Evolutionary conservation across 2,113 vertebrate genomes (phyloP).

Genomic region (Oceanodroma tethys): DNA sequence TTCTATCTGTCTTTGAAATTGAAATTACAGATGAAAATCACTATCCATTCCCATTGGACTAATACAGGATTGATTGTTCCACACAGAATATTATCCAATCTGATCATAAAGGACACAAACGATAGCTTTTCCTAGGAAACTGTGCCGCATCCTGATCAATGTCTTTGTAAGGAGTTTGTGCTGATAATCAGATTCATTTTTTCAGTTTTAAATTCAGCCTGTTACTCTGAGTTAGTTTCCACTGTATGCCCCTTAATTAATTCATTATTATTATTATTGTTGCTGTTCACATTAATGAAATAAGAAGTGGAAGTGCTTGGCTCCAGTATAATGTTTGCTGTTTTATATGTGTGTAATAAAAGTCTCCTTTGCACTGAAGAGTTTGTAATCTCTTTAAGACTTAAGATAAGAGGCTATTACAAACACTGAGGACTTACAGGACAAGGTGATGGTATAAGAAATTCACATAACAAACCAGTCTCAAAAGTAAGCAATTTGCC

Average conservation of each 20-base stretch:
- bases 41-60: background rate
- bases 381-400: background rate
- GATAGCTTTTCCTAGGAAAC: background rate
- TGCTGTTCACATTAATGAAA: background rate
- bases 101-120: background rate
- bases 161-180: background rate
- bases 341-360: background rate
- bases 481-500: background rate
- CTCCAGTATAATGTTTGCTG: background rate
- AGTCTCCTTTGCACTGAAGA: background rate
- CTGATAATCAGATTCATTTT: background rate
- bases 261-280: slow-evolving; percentile 10
- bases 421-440: background rate
- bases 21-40: slow-evolving; percentile 25
- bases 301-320: background rate
- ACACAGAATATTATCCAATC: background rate
- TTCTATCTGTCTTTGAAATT: background rate
- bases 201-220: background rate
- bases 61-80: background rate
- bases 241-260: background rate
- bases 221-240: background rate
- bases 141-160: background rate
- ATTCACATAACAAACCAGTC: background rate
- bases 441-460: background rate
- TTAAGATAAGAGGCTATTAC: background rate